Base-by-base conservation (phyloP, 2,113 vertebrate species). In the Polypterus bichir region DNA sequence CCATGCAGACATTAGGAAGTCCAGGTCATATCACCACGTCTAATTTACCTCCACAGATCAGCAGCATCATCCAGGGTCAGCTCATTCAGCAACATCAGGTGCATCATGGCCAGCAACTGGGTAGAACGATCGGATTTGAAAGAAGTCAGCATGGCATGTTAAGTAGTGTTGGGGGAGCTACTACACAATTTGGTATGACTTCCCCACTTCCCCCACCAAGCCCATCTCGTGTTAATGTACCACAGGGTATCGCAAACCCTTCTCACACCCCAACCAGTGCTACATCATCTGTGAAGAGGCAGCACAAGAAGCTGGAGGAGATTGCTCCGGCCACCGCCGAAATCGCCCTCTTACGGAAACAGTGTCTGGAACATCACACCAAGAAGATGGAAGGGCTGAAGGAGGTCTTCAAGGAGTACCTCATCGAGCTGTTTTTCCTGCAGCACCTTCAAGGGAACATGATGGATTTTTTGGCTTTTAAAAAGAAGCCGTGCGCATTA, bases 391-490 rank as follows among this genome's bases (percentile, higher is more conserved):
- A 96, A 59, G 69, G 71, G 4, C 72, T 98, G 65, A 91, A 85
- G 69, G 96, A 95, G 59, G 86, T 89, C 66, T 98, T 92, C 75
- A 93, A 88, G 76, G 96, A 98, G 62, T 92, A 89, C 66, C 75
- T 97, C 75, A 86, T 96, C 1, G 96, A 99, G 71, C 80, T 99
- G 44, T 99, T 99, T 78, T 99, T 99, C 74, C 76, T 99, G 68
- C 96, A 98, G 61, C 94, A 99, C 68, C 89, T 94, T 45, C 94
- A 98, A 73, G 96, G 96, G 44, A 99, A 99, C 70, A 99, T 99
- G 94, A 98, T 98, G 96, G 96, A 99, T 72, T 99, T 94, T 61
- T 49, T 97, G 46, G 87, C 93, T 47, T 99, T 99, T 65, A 97
- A 91, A 79, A 97, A 94, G 84, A 99, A 97, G 59, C 94, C 89